Base-by-base conservation (phyloP, 2,797 vertebrate genomes). In the Ctenosaura bakeri region DNA sequence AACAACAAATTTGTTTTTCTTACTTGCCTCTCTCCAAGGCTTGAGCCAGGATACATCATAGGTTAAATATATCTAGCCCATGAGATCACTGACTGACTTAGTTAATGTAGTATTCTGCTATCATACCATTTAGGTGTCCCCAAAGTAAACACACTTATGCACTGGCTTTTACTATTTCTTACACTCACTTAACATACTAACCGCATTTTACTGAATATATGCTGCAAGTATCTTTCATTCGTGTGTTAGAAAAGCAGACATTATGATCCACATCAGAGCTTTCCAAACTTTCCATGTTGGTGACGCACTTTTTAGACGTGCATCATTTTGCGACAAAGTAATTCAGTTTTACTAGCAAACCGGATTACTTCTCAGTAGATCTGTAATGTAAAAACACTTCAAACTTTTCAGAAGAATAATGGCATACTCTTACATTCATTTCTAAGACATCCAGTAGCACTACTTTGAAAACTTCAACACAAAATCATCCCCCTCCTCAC, bases 401-500 rank as follows among this genome's bases (percentile, higher is more conserved):
- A 66, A 66, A 29, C 5, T 46, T n/a, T 85, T 85, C 66, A 85
- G 50, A 85, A n/a, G 69, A 35, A 2, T 18, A 35, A 2, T 56
- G 46, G 29, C 1, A 85, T 52, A 74, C 52, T 52, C 52, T 52
- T 52, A 52, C 52, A 52, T 52, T 52, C 52, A 52, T 52, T 52
- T 52, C 52, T 52, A 52, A 52, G 52, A 52, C 10, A 8, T 52
- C 10, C 7, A 52, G 52, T 52, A 82, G 12, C 56, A 56, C 0
- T 10, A 73, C 42, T 64, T 83, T 92, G 91, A 85, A 90, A 38
- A 46, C 74, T 22, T 54, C 71, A 32, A 22, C 59, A 38, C 62
- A 54, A 29, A 77, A 77, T 78, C 32, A 74, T 74, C 29, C 29
- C 69, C 42, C 74, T 20, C 42, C 18, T 18, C 59, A 64, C 4